Percentiles rank a stretch among this genome's conserved stretches.
Evolutionary conservation across 1,140 invertebrate genomes (phyloP).

Genomic region (Oedothorax gibbosus): DNA sequence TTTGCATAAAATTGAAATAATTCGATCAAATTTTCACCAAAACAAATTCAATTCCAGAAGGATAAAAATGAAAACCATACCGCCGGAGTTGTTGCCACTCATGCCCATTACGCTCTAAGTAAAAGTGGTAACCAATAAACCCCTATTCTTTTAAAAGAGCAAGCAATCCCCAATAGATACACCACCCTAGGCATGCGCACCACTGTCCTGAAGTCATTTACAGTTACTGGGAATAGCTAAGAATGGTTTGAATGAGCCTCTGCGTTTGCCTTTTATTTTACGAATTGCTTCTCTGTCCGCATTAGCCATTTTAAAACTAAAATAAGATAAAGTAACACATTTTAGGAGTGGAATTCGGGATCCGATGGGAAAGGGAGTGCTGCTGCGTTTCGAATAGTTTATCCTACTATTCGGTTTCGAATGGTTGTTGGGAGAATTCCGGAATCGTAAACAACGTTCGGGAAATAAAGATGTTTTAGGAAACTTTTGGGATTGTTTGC

Average conservation of each 20-base stretch:
- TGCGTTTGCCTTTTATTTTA: slow-evolving; percentile 4
- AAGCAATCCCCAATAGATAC: no score
- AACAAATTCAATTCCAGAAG: no score
- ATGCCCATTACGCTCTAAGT: no score
- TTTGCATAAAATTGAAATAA: no score
- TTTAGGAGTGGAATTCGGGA: slow-evolving; percentile 31
- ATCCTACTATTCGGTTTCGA: slow-evolving; percentile 18
- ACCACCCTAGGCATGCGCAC: no score
- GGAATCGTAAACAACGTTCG: slow-evolving; percentile 31
- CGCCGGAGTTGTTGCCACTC: no score
- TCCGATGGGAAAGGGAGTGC: slow-evolving; percentile 6
- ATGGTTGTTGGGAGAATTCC: slow-evolving; percentile 6
- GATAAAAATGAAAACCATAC: no score
- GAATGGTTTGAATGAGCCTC: slow-evolving; percentile 33
- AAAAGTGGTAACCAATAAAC: no score
- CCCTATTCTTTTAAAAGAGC: no score
- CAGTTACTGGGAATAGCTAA: slow-evolving; percentile 43
- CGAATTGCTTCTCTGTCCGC: slow-evolving; percentile 7
- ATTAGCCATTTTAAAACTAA: slow-evolving; percentile 40
- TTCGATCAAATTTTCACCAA: no score
- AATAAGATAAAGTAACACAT: slow-evolving; percentile 45
- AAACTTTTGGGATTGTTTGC: slow-evolving; percentile 4
- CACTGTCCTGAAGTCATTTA: slow-evolving; percentile 51
- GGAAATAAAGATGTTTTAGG: slow-evolving; percentile 14
- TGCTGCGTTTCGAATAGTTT: slow-evolving; percentile 45